A percentile compares a stretch with the other conserved stretches of the same genome.
phyloP scores from a whole-genome alignment of 1,140 invertebrate genomes.

The Trigoniulus corallinus region DNA sequence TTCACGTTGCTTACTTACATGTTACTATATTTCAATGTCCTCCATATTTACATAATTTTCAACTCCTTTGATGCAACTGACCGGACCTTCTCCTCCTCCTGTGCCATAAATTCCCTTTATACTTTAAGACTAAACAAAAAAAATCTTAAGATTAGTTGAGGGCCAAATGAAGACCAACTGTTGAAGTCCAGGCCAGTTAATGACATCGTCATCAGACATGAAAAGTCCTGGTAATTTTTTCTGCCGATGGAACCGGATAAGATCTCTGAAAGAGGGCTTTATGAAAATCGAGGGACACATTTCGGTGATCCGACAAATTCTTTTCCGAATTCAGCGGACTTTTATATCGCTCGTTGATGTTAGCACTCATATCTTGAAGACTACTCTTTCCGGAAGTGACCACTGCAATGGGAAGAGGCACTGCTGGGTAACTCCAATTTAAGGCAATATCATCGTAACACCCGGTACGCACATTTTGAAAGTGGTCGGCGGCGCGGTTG shows the following conservation, averaged over 20 bases:
- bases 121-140: no score
- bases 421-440: slow-evolving; percentile 5
- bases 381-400: slow-evolving; percentile 5
- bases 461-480: neutral
- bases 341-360: neutral
- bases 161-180: no score
- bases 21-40: no score
- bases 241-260: neutral
- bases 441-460: neutral
- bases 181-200: no score
- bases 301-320: neutral
- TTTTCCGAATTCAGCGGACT: neutral
- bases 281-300: slow-evolving; percentile 1
- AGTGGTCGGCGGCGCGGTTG: neutral
- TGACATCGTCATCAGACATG: neutral
- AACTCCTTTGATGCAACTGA: no score
- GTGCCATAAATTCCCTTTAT: no score
- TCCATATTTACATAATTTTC: no score
- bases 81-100: no score
- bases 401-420: slow-evolving; percentile 4
- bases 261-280: slow-evolving; percentile 5
- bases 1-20: no score
- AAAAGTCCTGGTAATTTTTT: neutral
- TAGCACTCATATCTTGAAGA: neutral
- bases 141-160: no score